Conservation (phyloP, 2,888 invertebrate genomes). For the Morpho achilles region DNA sequence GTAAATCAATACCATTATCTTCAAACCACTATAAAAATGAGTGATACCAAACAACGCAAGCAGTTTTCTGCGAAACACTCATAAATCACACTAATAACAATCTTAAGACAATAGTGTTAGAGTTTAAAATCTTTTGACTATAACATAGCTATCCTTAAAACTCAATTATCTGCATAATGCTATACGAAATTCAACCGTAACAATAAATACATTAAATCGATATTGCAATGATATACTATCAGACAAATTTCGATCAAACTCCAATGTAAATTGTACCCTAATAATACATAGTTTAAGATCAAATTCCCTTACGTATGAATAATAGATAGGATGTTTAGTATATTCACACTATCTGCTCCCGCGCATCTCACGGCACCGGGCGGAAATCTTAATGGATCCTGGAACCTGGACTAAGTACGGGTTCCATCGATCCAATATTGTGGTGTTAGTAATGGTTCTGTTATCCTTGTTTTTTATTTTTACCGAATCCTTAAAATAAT, state of each 20-base stretch:
- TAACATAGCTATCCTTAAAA: constrained; percentile 16
- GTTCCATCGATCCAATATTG: constrained; percentile 64
- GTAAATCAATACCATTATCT: constrained; percentile 77
- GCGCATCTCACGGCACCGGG: constrained; percentile 64
- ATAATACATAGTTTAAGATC: constrained; percentile 15
- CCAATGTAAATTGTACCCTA: constrained; percentile 7
- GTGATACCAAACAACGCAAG: constrained; percentile 51
- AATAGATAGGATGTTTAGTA: constrained; percentile 35
- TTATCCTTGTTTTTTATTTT: too few relatives aligned
- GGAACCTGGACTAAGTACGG: constrained; percentile 73
- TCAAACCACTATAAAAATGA: constrained; percentile 74
- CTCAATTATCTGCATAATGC: constrained; percentile 34
- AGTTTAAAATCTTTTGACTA: constrained; percentile 24
- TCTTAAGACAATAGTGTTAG: constrained; percentile 22
- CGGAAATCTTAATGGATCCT: constrained; percentile 79
- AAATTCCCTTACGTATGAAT: constrained; percentile 24
- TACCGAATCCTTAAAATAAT: too few relatives aligned
- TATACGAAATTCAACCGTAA: constrained; percentile 42
- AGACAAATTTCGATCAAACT: constrained; percentile 10
- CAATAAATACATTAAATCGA: constrained; percentile 31
- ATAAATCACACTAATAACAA: constrained; percentile 27
- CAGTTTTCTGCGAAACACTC: constrained; percentile 50
- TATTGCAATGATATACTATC: constrained; percentile 28
- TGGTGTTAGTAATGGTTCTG: constrained; percentile 39
- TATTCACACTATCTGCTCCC: constrained; percentile 47